Conservation (phyloP, 2,113 vertebrate genomes). For the Sapayoa aenigma region DNA sequence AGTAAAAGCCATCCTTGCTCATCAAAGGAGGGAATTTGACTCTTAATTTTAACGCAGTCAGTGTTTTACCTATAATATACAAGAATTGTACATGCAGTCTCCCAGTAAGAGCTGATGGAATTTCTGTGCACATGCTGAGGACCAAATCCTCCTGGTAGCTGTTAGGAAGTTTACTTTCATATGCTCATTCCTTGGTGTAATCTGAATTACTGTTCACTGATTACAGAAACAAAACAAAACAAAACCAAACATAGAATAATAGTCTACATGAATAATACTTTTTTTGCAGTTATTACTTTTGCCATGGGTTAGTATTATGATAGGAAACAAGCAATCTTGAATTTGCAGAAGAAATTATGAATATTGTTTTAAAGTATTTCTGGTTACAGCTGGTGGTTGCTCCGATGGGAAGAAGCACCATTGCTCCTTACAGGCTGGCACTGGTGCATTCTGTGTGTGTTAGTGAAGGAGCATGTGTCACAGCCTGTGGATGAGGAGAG, state of each 20-base stretch:
- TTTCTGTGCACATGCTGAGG: constrained; percentile 37
- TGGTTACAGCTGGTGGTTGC: neutral
- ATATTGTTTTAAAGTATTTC: neutral
- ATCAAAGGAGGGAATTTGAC: constrained; percentile 39
- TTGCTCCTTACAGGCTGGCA: neutral
- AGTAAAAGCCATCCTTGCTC: neutral
- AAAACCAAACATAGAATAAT: neutral
- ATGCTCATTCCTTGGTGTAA: neutral
- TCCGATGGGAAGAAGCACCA: neutral
- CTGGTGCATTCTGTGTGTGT: neutral
- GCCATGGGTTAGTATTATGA: neutral
- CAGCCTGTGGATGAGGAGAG: neutral
- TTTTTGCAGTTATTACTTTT: neutral
- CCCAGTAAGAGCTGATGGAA: constrained; percentile 30
- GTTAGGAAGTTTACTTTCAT: constrained; percentile 2
- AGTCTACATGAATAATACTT: neutral
- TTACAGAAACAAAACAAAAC: neutral
- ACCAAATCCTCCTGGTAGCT: constrained; percentile 16
- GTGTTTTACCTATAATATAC: constrained; percentile 37
- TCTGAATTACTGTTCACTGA: neutral
- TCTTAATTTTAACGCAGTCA: constrained; percentile 50
- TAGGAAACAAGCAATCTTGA: neutral
- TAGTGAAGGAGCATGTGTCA: accelerated
- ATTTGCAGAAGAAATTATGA: neutral
- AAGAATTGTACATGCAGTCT: neutral